Evolutionary conservation across 2,888 invertebrate species (phyloP).

Genomic region (Hanleya hanleyi): DNA sequence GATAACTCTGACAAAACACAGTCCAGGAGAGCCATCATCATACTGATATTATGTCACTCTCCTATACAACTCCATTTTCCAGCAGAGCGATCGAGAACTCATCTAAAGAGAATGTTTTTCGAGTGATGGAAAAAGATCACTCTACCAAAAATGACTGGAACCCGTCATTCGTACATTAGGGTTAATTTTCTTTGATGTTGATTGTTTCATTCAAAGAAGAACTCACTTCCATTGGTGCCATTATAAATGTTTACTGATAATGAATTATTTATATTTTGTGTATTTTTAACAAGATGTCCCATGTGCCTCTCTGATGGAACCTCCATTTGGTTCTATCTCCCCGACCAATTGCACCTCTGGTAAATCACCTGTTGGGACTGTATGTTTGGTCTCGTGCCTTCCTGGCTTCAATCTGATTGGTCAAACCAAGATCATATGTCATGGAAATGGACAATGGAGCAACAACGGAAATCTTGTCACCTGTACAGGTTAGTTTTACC

Average conservation of each 20-base stretch:
- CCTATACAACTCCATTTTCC: no score
- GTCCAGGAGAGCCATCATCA: no score
- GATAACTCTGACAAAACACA: no score
- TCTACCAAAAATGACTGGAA: no score
- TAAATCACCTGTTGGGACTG: conserved; percentile 26
- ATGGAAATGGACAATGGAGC: conserved; percentile 53
- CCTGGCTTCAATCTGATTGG: conserved; percentile 45
- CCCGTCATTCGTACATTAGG: no score
- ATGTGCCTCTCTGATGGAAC: conserved; percentile 37
- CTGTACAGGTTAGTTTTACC: conserved; percentile 48
- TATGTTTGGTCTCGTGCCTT: conserved; percentile 49
- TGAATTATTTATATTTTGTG: background rate
- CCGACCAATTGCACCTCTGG: conserved; percentile 41
- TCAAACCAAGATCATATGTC: conserved; percentile 39
- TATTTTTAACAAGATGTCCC: conserved; percentile 30
- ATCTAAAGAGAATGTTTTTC: no score
- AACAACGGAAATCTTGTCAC: conserved; percentile 33
- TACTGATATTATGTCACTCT: no score
- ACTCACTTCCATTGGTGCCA: no score
- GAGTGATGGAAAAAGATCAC: no score
- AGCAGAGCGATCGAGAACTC: no score
- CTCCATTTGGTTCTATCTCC: conserved; percentile 37
- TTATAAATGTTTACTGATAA: background rate
- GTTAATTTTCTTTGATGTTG: no score
- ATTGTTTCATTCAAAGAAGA: no score